Conservation (phyloP, 2,797 vertebrate species). For the Lithobates pipiens region DNA sequence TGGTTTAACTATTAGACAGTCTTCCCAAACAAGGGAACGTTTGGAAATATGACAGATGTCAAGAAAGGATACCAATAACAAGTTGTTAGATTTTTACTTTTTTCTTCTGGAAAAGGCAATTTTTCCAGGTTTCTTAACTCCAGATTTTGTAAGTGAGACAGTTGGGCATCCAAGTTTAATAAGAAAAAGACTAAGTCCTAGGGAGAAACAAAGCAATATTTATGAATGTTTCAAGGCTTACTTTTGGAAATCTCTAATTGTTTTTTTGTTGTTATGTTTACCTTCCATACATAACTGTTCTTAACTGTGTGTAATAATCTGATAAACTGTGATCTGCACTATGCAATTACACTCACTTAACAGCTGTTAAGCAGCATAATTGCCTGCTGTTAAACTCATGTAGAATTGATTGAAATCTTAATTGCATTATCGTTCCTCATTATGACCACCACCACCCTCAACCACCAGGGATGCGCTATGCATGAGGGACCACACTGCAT, state of each 20-base stretch:
- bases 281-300: conserved; percentile 54
- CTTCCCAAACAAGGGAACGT: too few species aligned
- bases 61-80: too few species aligned
- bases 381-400: conserved; percentile 64
- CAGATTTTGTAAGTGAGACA: background rate
- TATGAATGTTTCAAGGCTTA: background rate
- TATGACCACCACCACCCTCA: conserved; percentile 60
- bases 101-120: background rate
- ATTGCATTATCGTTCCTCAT: conserved; percentile 63
- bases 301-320: conserved; percentile 62
- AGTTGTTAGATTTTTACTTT: too few species aligned
- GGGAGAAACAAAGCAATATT: conserved; percentile 20
- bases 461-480: conserved; percentile 58
- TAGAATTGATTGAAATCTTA: conserved; percentile 64
- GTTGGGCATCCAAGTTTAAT: background rate
- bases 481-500: conserved; percentile 37
- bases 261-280: conserved; percentile 55
- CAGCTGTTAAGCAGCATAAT: conserved; percentile 63
- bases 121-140: background rate
- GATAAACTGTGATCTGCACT: conserved; percentile 62
- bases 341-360: conserved; percentile 63
- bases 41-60: too few species aligned
- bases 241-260: conserved; percentile 18
- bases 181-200: background rate
- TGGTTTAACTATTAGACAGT: too few species aligned